These are phyloP conservation scores for Centropus bengalensis DNA, from an alignment of 2,113 vertebrate species.

Conservation along the genomic window DNA sequence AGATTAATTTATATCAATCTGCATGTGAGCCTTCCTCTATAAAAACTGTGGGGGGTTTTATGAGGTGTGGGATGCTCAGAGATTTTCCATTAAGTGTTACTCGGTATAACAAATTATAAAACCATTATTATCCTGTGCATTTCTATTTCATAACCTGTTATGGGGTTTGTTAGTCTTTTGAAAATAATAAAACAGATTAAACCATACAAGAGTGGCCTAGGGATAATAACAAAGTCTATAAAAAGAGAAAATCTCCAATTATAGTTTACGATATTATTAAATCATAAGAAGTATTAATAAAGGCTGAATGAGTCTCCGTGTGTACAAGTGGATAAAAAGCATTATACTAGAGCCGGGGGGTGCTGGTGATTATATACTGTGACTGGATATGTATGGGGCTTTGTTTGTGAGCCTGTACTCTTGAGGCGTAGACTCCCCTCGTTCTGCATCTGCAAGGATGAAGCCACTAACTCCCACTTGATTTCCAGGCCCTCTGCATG, in stretches of 20 bases:
- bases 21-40: background rate
- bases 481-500: background rate
- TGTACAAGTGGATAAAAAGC: background rate
- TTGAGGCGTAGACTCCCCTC: background rate
- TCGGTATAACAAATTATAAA: conserved; percentile 33
- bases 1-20: conserved; percentile 36
- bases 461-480: background rate
- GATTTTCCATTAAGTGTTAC: conserved; percentile 40
- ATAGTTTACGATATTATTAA: conserved; percentile 48
- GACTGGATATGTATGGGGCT: background rate
- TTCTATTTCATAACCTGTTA: conserved; percentile 40
- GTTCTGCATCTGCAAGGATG: background rate
- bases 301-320: background rate
- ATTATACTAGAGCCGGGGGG: background rate
- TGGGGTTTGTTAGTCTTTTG: conserved; percentile 40
- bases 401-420: background rate
- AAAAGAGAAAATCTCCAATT: conserved; percentile 53
- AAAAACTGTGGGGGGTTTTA: conserved; percentile 31
- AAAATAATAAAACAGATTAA: conserved; percentile 54
- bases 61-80: conserved; percentile 36
- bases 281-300: conserved; percentile 26
- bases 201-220: conserved; percentile 34
- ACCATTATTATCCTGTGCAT: conserved; percentile 16
- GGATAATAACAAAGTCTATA: conserved; percentile 58
- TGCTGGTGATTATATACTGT: background rate